Evolutionary conservation across 92 coral and sea anemone species (phyloP).

Genomic region (Zoanthus sociatus): DNA sequence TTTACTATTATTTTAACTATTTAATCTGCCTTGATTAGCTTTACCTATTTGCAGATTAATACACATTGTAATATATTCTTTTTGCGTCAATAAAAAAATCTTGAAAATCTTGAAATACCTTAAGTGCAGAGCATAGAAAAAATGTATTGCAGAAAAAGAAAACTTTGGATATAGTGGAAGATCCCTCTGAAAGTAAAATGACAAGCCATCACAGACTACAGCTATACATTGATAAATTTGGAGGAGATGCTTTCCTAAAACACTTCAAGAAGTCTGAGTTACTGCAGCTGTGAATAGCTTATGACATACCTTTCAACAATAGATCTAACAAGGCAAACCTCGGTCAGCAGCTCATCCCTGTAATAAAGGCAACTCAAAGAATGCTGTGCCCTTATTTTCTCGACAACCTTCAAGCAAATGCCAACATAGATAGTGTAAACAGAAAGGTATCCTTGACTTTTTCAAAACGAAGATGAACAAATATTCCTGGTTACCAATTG

Average conservation of each 20-base stretch:
- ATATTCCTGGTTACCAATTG: no score
- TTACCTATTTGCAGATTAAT: no score
- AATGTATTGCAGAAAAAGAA: neutral
- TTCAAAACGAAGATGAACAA: neutral
- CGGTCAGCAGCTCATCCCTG: conserved; percentile 41
- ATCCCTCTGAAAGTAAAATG: conserved; percentile 25
- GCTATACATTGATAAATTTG: conserved; percentile 34
- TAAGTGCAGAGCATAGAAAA: no score
- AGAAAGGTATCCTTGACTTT: conserved; percentile 23
- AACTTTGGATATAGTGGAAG: conserved; percentile 22
- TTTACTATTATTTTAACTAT: no score
- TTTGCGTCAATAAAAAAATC: no score
- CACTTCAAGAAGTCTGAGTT: conserved; percentile 36
- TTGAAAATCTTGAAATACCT: no score
- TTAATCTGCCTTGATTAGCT: no score
- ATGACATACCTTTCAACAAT: conserved; percentile 4
- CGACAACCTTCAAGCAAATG: conserved; percentile 33
- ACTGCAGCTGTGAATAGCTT: conserved; percentile 37
- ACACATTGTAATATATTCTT: no score
- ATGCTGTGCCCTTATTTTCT: conserved; percentile 38
- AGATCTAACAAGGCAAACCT: conserved; percentile 37
- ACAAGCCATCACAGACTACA: conserved; percentile 32
- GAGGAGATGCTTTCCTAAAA: conserved; percentile 39
- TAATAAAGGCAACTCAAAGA: neutral
- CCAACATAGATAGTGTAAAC: conserved; percentile 28